phyloP scores from a whole-genome alignment of 2,113 vertebrate genomes.

The Charina bottae region DNA sequence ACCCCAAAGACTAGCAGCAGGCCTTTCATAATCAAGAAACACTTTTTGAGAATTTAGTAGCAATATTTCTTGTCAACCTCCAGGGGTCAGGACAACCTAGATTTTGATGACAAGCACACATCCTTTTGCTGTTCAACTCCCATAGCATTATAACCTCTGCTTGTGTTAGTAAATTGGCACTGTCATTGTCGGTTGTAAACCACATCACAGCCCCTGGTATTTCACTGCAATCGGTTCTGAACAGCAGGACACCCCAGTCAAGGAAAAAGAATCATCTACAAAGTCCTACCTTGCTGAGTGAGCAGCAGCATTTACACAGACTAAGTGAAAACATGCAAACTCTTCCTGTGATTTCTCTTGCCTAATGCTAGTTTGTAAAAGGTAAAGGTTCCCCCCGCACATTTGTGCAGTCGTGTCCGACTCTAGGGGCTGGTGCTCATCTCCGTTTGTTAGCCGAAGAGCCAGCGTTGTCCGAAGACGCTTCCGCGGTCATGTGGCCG shows the following conservation, averaged over 20 bases:
- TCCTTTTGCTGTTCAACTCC: not conserved
- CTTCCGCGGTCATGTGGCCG: too few relatives aligned
- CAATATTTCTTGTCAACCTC: slow-evolving; percentile 57
- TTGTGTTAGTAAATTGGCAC: not conserved
- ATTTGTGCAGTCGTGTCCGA: too few relatives aligned
- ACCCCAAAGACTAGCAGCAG: not conserved
- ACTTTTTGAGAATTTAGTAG: not conserved
- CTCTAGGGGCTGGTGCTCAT: too few relatives aligned
- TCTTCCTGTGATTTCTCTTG: not conserved
- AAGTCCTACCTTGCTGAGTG: not conserved
- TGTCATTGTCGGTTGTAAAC: not conserved
- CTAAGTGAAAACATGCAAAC: not conserved
- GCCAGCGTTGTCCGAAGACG: too few relatives aligned
- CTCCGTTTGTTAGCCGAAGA: too few relatives aligned
- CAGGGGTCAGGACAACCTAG: slow-evolving; percentile 74
- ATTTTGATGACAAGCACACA: not conserved
- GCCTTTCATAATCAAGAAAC: not conserved
- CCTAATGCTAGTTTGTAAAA: too few relatives aligned
- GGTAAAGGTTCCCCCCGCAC: too few relatives aligned
- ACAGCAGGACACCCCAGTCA: not conserved
- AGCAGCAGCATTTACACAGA: not conserved
- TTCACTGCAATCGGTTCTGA: not conserved
- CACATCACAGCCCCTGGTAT: not conserved
- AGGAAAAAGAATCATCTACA: not conserved
- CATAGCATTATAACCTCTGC: not conserved